Base-by-base conservation (phyloP, 1,140 invertebrate species). In the Caerostris extrusa region DNA sequence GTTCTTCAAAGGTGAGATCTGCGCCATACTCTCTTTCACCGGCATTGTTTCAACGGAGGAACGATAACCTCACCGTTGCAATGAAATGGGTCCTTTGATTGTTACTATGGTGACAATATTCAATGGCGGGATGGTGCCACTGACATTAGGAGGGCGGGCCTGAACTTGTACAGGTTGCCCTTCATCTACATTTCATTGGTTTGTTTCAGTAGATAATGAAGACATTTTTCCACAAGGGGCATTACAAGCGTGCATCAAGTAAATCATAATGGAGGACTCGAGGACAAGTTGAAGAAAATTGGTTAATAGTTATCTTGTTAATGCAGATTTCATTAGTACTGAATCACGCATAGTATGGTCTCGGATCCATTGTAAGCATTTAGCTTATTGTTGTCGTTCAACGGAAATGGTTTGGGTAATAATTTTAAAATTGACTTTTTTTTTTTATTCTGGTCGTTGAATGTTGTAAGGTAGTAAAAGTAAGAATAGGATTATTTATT, bases 41-140 rank as follows among this genome's bases (percentile, higher is more conserved):
- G 14, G 7, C 55, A 83, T 83, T 83, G 82, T 83, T 57, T 83
- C 55, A 83, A 58, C 12, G 56, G 82, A 58, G 57, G 82, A 19
- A 7, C 34, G 53, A 83, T 83, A 83, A 83, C 82, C 82, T 83
- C 55, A 7, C 7, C 82, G 14, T 58, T 34, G 53, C 17, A 58
- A 83, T 14, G 12, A 53, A 34, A 50, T 19, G 10, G 5, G 55
- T 57, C 17, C 14, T 83, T 17, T 83, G 14, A 83, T 83, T 83
- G 82, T 83, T n/a, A 57, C n/a, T 17, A 5, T 12, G 14, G 56
- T 57, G 82, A 83, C 82, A 83, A 83, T 83, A 56, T 83, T 83
- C 82, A 83, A 83, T 83, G 56, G 55, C 10, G 56, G 19, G 56
- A 56, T n/a, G 56, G 53, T 57, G 53, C 82, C 55, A 10, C 1